Evolutionary conservation across 2,888 invertebrate species (phyloP).

Genomic region (Meandrusa payeni): DNA sequence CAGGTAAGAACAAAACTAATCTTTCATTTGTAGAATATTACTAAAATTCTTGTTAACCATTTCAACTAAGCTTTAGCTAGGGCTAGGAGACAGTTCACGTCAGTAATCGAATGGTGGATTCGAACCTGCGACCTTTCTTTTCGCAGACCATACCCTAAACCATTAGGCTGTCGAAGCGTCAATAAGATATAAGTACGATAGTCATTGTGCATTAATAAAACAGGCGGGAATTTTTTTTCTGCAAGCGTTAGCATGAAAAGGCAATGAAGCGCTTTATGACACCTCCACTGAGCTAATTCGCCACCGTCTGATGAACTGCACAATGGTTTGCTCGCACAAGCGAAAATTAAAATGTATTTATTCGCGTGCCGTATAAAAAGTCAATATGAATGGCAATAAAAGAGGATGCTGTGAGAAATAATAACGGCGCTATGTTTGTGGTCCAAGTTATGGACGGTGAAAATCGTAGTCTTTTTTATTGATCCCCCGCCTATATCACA

Average conservation of each 20-base stretch:
- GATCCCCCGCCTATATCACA: too few relatives aligned
- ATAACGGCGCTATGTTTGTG: slow-evolving; percentile 16
- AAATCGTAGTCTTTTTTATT: too few relatives aligned
- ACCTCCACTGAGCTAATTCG: slow-evolving; percentile 68
- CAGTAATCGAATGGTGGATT: too few relatives aligned
- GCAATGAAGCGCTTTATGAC: slow-evolving; percentile 48
- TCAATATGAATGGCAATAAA: slow-evolving; percentile 79
- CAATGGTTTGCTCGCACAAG: slow-evolving; percentile 61
- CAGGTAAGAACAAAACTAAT: not conserved
- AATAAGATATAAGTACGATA: slow-evolving; percentile 37
- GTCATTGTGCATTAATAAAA: slow-evolving; percentile 36
- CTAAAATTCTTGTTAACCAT: too few relatives aligned
- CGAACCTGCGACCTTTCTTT: too few relatives aligned
- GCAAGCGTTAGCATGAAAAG: slow-evolving; percentile 31
- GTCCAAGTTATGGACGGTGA: slow-evolving; percentile 9
- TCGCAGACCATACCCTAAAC: too few relatives aligned
- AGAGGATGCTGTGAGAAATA: slow-evolving; percentile 71
- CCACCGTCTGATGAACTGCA: slow-evolving; percentile 59
- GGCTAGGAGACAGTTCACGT: too few relatives aligned
- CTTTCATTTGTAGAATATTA: slow-evolving; percentile 44
- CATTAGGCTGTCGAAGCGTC: too few relatives aligned
- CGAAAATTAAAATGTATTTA: slow-evolving; percentile 80
- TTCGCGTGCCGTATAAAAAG: slow-evolving; percentile 76
- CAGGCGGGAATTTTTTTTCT: slow-evolving; percentile 23
- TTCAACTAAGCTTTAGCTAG: too few relatives aligned